Conservation (phyloP, 2,113 vertebrate genomes). For the Talpa occidentalis region DNA sequence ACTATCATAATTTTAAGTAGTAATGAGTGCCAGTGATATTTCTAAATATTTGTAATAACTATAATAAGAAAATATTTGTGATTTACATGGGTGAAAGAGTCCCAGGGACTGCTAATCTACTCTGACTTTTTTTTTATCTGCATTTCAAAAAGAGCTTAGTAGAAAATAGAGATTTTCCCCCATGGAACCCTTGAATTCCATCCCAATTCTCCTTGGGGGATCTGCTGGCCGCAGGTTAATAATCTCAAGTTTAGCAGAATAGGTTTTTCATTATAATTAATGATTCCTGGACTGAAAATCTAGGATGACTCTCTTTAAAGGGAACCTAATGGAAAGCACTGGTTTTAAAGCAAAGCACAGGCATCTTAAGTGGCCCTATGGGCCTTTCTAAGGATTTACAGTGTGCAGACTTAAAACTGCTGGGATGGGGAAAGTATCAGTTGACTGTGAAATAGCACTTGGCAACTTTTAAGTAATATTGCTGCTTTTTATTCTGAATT, state of each 20-base stretch:
- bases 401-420: not conserved
- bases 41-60: slow-evolving; percentile 29
- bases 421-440: not conserved
- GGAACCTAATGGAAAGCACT: not conserved
- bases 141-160: slow-evolving; percentile 26
- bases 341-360: not conserved
- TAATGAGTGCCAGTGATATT: not conserved
- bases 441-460: slow-evolving; percentile 33
- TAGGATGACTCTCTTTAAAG: not conserved
- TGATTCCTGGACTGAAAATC: not conserved
- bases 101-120: not conserved
- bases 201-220: not conserved
- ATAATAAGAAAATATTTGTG: not conserved
- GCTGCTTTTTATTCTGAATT: slow-evolving; percentile 49
- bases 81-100: not conserved
- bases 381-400: slow-evolving; percentile 17
- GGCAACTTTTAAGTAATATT: slow-evolving; percentile 43
- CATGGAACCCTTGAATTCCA: not conserved
- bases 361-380: not conserved
- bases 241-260: not conserved
- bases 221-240: not conserved
- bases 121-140: not conserved
- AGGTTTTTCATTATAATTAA: not conserved
- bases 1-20: slow-evolving; percentile 7
- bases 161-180: not conserved